Evolutionary conservation across 2,113 vertebrate species (phyloP), one percentile per base, ranked within the genome.

Genomic region (Argyrosomus japonicus): DNA sequence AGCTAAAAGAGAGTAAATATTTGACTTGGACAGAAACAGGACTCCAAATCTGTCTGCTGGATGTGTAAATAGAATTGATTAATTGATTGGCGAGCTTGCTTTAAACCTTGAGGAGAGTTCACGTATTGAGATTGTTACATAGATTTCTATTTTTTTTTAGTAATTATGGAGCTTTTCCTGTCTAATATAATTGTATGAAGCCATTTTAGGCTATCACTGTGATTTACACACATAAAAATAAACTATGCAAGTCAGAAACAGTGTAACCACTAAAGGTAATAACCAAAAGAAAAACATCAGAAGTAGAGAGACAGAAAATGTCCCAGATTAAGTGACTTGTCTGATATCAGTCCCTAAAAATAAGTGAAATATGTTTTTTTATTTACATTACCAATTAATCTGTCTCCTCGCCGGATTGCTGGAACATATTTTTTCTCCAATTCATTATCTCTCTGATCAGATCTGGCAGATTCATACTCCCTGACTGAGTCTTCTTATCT

Each of bases 401-500:
- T 45, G 0, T 51, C 64, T 7, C 36, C 58, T 54, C 21, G 6
- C 43, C 6, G 14, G 32, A 40, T 32, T 50, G 25, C 40, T 60
- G 71, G 51, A 85, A 83, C 77, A 25, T 77, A 64, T 73, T 73
- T 45, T 36, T 18, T 62, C 53, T 69, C 61, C 50, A 36, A 1
- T 68, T 21, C 50, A 77, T 88, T 86, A 89, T 90, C 88, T 85
- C 5, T 60, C 27, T 79, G 69, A 89, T 89, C 87, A 84, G 77
- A 87, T 89, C 79, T 68, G 68, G 53, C 56, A 67, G 68, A 90
- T 87, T 81, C 77, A 85, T 79, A 21, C 77, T 86, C 40, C 72
- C 79, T 76, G 67, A 81, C 79, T 81, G 69, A 81, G 40, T 77
- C 74, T 79, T 77, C 85, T 93, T 94, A 93, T 94, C 91, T 93